Evolutionary conservation across 2,797 vertebrate species (phyloP).

Genomic region (Chelidonichthys spinosus): DNA sequence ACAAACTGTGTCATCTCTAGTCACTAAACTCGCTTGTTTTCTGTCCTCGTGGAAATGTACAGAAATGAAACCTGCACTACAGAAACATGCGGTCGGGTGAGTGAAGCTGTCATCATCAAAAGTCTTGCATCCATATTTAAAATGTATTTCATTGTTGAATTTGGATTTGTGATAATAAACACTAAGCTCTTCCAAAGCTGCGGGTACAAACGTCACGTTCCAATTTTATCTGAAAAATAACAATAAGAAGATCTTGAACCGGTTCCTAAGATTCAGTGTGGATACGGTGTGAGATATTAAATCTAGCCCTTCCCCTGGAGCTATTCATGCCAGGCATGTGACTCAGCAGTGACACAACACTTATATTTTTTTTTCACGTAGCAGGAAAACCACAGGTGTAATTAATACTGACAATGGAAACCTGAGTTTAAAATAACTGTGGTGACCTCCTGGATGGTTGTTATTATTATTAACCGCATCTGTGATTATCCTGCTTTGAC

Average conservation of each 20-base stretch:
- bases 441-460: too few species aligned
- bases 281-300: background rate
- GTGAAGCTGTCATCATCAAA: conserved; percentile 3
- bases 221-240: conserved; percentile 1
- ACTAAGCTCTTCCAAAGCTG: background rate
- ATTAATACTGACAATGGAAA: background rate
- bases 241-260: too few species aligned
- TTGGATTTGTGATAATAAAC: background rate
- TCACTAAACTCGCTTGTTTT: conserved; percentile 1
- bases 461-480: background rate
- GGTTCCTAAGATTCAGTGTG: background rate
- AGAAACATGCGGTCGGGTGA: conserved; percentile 57
- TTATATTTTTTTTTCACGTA: background rate
- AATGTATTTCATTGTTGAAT: background rate
- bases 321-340: too few species aligned
- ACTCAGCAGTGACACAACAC: too few species aligned
- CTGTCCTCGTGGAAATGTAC: conserved; percentile 15
- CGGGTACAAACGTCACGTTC: background rate
- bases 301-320: background rate
- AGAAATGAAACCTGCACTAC: conserved; percentile 53
- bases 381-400: too few species aligned
- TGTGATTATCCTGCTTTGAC: background rate
- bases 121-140: background rate
- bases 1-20: background rate
- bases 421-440: background rate